Conservation (phyloP, 2,797 vertebrate species). For the Pipistrellus kuhlii region DNA sequence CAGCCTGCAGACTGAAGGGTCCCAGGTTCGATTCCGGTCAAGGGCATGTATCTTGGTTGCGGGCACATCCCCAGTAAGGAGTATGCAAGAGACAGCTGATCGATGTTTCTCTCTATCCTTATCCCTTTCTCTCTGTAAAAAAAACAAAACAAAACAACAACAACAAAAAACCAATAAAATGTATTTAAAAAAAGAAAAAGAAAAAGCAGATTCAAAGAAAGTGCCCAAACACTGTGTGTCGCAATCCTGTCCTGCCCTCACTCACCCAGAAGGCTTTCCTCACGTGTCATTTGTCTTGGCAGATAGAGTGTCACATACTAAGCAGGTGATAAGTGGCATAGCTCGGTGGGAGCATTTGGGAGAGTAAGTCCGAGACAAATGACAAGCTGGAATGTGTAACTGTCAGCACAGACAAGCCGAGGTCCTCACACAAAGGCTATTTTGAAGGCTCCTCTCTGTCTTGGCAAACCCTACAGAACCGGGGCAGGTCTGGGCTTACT, state of each 20-base stretch:
- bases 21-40: too few species aligned
- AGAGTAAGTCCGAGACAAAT: slow-evolving; percentile 61
- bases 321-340: slow-evolving; percentile 77
- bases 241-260: not conserved
- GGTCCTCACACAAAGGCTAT: slow-evolving; percentile 32
- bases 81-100: too few species aligned
- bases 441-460: slow-evolving; percentile 38
- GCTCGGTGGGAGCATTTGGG: slow-evolving; percentile 62
- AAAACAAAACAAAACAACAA: too few species aligned
- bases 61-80: too few species aligned
- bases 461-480: slow-evolving; percentile 6
- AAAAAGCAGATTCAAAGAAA: slow-evolving; percentile 52
- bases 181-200: too few species aligned
- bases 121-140: too few species aligned
- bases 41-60: too few species aligned
- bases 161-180: too few species aligned
- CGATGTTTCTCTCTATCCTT: too few species aligned
- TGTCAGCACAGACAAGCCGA: slow-evolving; percentile 47
- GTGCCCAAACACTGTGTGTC: not conserved
- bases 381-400: slow-evolving; percentile 64
- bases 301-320: slow-evolving; percentile 75
- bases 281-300: slow-evolving; percentile 75
- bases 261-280: slow-evolving; percentile 49
- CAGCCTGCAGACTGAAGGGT: too few species aligned
- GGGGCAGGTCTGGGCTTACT: not conserved